Evolutionary conservation across 2,797 vertebrate genomes (phyloP).

Genomic region (Enteromius fasciolatus): DNA sequence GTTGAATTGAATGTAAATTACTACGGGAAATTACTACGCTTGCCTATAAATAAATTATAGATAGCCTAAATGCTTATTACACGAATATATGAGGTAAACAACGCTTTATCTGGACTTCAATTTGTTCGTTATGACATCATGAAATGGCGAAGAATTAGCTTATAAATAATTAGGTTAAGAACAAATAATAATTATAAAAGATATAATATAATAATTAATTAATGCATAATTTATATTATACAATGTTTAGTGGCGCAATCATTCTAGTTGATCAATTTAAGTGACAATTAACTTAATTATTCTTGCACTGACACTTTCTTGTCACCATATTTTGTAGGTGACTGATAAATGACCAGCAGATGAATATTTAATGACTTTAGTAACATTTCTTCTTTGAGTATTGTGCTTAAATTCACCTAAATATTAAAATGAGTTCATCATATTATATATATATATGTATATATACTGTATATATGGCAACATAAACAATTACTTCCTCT

Average conservation of each 20-base stretch:
- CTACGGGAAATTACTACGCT: background rate
- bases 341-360: background rate
- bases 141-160: background rate
- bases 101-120: background rate
- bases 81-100: background rate
- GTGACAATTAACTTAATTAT: too few relatives aligned
- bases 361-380: background rate
- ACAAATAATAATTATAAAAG: background rate
- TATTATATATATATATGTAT: too few relatives aligned
- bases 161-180: background rate
- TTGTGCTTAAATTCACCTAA: too few relatives aligned
- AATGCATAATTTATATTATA: background rate
- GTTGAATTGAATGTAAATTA: constrained; percentile 11
- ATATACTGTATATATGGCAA: too few relatives aligned
- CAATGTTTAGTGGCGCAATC: too few relatives aligned
- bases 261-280: background rate
- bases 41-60: background rate
- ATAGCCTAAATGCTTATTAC: background rate
- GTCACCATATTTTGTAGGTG: background rate
- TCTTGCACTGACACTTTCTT: background rate
- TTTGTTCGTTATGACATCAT: background rate
- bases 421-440: too few relatives aligned
- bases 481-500: background rate
- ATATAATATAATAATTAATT: too few relatives aligned
- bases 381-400: too few relatives aligned